Conservation (phyloP, 2,113 vertebrate genomes). For the Colaptes auratus region DNA sequence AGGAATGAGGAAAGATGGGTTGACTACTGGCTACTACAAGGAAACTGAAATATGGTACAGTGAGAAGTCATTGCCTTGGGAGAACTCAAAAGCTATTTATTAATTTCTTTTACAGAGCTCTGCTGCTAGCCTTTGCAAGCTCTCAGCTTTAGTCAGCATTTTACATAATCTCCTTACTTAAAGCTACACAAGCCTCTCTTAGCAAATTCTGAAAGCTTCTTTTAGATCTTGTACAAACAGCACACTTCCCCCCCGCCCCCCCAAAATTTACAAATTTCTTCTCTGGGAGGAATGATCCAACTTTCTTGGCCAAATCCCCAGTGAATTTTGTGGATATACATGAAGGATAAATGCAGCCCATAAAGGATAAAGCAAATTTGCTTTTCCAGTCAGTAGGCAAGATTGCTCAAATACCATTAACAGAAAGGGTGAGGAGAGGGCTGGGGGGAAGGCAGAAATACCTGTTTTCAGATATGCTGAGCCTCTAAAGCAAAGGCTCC, state of each 20-base stretch:
- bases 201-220: conserved; percentile 74
- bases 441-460: not conserved
- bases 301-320: conserved; percentile 72
- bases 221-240: conserved; percentile 74
- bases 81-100: conserved; percentile 18
- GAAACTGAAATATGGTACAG: not conserved
- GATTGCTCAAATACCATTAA: conserved; percentile 63
- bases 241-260: conserved; percentile 24
- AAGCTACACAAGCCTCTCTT: conserved; percentile 63
- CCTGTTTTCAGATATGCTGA: not conserved
- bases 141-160: conserved; percentile 47
- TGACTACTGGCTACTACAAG: not conserved
- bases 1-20: not conserved
- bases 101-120: conserved; percentile 22
- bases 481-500: not conserved
- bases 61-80: not conserved
- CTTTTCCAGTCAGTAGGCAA: conserved; percentile 57
- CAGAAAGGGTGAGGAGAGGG: not conserved
- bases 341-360: conserved; percentile 72
- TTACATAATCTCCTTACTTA: conserved; percentile 77
- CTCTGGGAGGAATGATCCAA: conserved; percentile 55
- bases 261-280: conserved; percentile 65
- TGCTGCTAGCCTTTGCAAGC: conserved; percentile 12
- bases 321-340: conserved; percentile 72
- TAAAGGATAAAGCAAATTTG: conserved; percentile 75